phyloP scores from a whole-genome alignment of 2,888 invertebrate genomes.

The Aleiodes leptofemur region DNA sequence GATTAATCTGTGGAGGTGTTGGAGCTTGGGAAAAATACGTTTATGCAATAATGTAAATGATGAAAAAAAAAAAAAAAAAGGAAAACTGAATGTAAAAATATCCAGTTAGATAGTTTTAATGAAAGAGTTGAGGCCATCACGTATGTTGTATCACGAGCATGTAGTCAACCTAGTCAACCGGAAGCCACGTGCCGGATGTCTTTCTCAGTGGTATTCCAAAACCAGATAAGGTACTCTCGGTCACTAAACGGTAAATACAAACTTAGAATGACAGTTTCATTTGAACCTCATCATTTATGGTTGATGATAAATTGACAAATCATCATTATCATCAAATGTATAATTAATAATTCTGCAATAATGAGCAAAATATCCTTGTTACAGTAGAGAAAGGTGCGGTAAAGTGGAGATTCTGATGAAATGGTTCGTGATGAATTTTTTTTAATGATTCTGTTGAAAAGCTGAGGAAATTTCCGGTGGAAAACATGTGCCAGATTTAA shows the following conservation, averaged over 20 bases:
- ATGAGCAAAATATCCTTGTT: neutral
- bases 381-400: too few species aligned
- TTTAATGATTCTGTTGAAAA: too few species aligned
- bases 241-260: slow-evolving; percentile 64
- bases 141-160: slow-evolving; percentile 22
- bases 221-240: slow-evolving; percentile 66
- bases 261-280: slow-evolving; percentile 23
- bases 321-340: neutral
- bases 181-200: slow-evolving; percentile 65
- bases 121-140: slow-evolving; percentile 21
- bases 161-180: slow-evolving; percentile 52
- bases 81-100: neutral
- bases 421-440: too few species aligned
- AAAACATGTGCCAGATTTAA: too few species aligned
- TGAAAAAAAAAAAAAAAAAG: neutral
- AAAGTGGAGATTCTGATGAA: too few species aligned
- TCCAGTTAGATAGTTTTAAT: slow-evolving; percentile 11
- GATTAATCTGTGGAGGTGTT: slow-evolving; percentile 11
- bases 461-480: too few species aligned
- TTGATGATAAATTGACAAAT: neutral
- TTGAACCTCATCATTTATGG: slow-evolving; percentile 6
- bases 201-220: slow-evolving; percentile 56
- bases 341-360: slow-evolving; percentile 1
- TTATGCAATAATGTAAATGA: slow-evolving; percentile 18
- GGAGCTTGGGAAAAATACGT: slow-evolving; percentile 15